Evolutionary conservation across 2,113 vertebrate genomes (phyloP), one percentile per base, ranked within the genome.

Genomic region (Ceratotherium simum): DNA sequence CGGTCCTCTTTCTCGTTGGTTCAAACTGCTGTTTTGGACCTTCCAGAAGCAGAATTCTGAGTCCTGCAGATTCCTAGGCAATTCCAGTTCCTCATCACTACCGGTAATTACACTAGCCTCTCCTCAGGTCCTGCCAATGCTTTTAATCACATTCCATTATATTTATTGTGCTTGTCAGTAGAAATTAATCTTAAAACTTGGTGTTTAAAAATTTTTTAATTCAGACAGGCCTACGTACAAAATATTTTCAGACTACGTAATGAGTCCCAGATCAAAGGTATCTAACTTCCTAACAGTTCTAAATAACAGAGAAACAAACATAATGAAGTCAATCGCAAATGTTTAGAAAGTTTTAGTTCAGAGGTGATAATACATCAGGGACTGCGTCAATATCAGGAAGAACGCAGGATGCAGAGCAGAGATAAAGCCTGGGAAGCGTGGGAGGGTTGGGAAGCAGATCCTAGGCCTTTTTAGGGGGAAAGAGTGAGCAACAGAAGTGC

Each of bases 101-200:
- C 3, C 1, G 16, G 75, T 81, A 86, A 86, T 92, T 58, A 90
- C 6, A 14, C 16, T 48, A 76, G 33, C 78, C 36, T 94, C 76
- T 97, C 67, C n/a, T 96, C 5, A 7, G 29, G 86, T 91, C 64
- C 79, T 18, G 48, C 12, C 36, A 93, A 69, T 76, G 73, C 39
- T 96, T 96, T 97, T 60, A 82, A 97, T 91, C 67, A 86, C 33
- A 90, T 51, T 65, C 25, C 90, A 31, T 88, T 94, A 84, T 69
- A 88, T 62, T 92, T 90, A 93, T 31, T 95, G 56, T 79, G 64
- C 80, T 75, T 96, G 89, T 80, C 90, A 92, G 90, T 17, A 95
- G 39, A 65, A 91, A 95, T 81, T 91, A 48, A 90, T 87, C 48
- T 90, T 70, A 82, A 95, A 96, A 96, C n/a, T 13, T 42, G 81